phyloP scores from a whole-genome alignment of 2,797 vertebrate genomes.

The Malurus splendens region DNA sequence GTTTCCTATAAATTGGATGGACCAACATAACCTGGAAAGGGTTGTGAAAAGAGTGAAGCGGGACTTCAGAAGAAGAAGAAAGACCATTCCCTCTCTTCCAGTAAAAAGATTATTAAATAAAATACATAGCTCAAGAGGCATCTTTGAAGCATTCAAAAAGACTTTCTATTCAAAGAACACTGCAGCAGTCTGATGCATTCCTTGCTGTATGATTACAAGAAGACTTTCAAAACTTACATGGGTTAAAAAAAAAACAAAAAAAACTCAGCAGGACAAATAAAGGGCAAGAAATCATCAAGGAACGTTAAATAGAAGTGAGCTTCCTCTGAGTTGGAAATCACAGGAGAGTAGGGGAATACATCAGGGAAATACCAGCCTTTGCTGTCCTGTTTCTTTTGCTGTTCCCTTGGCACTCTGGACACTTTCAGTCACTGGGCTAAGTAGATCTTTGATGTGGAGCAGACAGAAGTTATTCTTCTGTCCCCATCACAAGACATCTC shows the following conservation, averaged over 20 bases:
- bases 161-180: background rate
- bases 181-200: background rate
- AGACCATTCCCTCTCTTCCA: background rate
- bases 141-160: background rate
- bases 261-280: background rate
- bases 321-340: background rate
- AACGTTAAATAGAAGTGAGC: background rate
- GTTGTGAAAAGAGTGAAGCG: accelerated
- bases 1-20: background rate
- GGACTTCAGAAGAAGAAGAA: background rate
- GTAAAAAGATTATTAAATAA: background rate
- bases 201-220: background rate
- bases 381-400: background rate
- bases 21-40: background rate
- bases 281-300: background rate
- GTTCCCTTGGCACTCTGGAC: background rate
- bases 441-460: background rate
- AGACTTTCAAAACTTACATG: background rate
- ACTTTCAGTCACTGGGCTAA: background rate
- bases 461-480: background rate
- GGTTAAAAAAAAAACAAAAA: background rate
- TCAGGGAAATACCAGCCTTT: background rate
- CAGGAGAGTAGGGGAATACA: background rate
- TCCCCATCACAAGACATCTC: background rate
- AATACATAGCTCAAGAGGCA: background rate